Percentiles rank a stretch among this genome's conserved stretches.
Conservation (phyloP, 2,113 vertebrate genomes). For the Channa maculata region DNA sequence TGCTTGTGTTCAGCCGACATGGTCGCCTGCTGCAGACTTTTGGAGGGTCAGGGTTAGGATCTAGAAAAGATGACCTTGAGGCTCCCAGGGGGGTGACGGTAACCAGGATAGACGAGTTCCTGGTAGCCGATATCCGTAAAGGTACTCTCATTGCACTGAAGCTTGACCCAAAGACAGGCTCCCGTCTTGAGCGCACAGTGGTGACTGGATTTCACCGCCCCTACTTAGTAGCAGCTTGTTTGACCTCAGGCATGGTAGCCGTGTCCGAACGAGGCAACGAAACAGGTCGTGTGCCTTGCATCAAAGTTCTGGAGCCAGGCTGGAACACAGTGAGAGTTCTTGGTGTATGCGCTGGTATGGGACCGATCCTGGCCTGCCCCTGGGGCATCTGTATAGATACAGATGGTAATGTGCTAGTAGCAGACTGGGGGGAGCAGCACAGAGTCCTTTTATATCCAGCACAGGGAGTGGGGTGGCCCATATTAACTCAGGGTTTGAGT, state of each 20-base stretch:
- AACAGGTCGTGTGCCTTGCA: slow-evolving; percentile 78
- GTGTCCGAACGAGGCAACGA: slow-evolving; percentile 84
- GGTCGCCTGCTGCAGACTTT: slow-evolving; percentile 84
- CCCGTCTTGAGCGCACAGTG: slow-evolving; percentile 78
- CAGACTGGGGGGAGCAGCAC: slow-evolving; percentile 84
- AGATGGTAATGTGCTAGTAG: slow-evolving; percentile 83
- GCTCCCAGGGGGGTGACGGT: slow-evolving; percentile 84
- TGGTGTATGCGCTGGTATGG: slow-evolving; percentile 80
- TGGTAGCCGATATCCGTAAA: slow-evolving; percentile 84
- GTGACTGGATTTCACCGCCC: slow-evolving; percentile 85
- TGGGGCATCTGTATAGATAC: slow-evolving; percentile 85
- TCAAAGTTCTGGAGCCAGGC: slow-evolving; percentile 84
- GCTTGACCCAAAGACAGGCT: slow-evolving; percentile 78
- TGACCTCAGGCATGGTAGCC: slow-evolving; percentile 78
- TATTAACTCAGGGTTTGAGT: slow-evolving; percentile 81
- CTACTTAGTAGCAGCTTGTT: slow-evolving; percentile 82
- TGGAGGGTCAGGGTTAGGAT: slow-evolving; percentile 71
- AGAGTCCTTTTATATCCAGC: slow-evolving; percentile 79
- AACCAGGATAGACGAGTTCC: slow-evolving; percentile 80
- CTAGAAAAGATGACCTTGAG: slow-evolving; percentile 78
- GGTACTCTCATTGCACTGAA: slow-evolving; percentile 81
- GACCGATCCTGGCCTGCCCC: slow-evolving; percentile 80
- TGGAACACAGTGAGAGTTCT: slow-evolving; percentile 83
- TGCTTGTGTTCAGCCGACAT: slow-evolving; percentile 83
- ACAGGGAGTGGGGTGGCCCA: slow-evolving; percentile 70